phyloP scores from a whole-genome alignment of 2,888 invertebrate species.

The Himalopsyche tibetana region DNA sequence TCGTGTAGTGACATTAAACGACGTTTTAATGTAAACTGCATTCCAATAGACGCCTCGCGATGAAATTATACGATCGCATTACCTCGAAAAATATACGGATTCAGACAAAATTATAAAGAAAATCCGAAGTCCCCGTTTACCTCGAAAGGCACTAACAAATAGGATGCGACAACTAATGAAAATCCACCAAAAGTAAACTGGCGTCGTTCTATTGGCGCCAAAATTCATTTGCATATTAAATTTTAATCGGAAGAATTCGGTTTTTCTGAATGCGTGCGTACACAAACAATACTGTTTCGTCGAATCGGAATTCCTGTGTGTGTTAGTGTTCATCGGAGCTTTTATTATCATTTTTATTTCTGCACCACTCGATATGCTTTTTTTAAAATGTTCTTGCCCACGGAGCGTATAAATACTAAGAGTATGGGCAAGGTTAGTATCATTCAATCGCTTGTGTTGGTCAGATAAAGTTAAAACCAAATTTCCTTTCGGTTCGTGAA shows the following conservation, averaged over 20 bases:
- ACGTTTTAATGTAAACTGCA: conserved; percentile 38
- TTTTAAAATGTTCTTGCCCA: conserved; percentile 52
- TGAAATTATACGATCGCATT: conserved; percentile 36
- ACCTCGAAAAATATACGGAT: conserved; percentile 35
- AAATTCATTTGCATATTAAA: conserved; percentile 57
- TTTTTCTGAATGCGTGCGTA: conserved; percentile 57
- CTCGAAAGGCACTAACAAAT: conserved; percentile 36
- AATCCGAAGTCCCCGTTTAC: conserved; percentile 45
- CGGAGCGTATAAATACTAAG: conserved; percentile 63
- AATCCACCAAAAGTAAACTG: conserved; percentile 48
- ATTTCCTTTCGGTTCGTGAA: conserved; percentile 50
- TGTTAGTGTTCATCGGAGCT: conserved; percentile 46
- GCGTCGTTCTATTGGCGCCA: conserved; percentile 50
- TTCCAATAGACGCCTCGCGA: conserved; percentile 36
- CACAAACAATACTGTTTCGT: conserved; percentile 1
- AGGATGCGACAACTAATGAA: conserved; percentile 46
- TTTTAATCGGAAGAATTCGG: conserved; percentile 58
- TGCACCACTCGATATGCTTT: conserved; percentile 53
- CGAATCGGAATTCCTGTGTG: conserved; percentile 44
- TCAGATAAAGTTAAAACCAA: conserved; percentile 51
- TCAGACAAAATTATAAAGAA: conserved; percentile 32
- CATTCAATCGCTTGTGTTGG: conserved; percentile 61
- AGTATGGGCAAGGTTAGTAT: conserved; percentile 61
- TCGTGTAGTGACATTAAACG: conserved; percentile 11
- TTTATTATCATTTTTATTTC: conserved; percentile 61